phyloP scores from a whole-genome alignment of 2,113 vertebrate species.

The Kryptolebias marmoratus region DNA sequence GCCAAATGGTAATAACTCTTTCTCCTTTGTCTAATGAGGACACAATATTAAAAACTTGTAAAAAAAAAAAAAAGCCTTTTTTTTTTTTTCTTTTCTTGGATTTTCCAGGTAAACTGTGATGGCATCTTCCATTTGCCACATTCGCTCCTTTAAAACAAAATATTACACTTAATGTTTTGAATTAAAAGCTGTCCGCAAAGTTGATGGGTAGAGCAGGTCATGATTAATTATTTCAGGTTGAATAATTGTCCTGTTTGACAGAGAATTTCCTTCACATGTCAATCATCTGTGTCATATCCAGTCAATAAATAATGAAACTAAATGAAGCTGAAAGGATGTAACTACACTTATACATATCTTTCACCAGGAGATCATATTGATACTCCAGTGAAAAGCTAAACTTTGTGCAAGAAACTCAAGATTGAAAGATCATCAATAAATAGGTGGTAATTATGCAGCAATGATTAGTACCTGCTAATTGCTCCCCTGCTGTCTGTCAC shows the following conservation, averaged over 20 bases:
- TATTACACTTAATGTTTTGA: neutral
- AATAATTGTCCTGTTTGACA: slow-evolving; percentile 2
- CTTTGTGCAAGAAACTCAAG: neutral
- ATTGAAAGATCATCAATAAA: neutral
- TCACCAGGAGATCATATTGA: neutral
- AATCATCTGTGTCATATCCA: slow-evolving; percentile 6
- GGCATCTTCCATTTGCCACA: neutral
- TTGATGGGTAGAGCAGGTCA: too few relatives aligned
- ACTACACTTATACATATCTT: neutral
- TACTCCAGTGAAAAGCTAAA: neutral
- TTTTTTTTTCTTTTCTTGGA: too few relatives aligned
- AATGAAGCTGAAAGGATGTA: neutral
- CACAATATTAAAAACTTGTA: too few relatives aligned
- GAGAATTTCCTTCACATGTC: neutral
- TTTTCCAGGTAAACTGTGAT: neutral
- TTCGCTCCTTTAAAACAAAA: neutral
- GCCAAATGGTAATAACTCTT: neutral
- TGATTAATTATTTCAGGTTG: neutral
- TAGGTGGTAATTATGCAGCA: slow-evolving; percentile 2
- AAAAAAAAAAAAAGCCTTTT: too few relatives aligned
- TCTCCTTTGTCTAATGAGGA: too few relatives aligned
- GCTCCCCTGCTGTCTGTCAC: slow-evolving; percentile 6
- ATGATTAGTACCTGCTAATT: slow-evolving; percentile 12
- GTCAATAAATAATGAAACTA: neutral
- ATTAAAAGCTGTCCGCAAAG: neutral